Base-by-base conservation (phyloP, 1,140 invertebrate genomes). In the Drepana arcuata region DNA sequence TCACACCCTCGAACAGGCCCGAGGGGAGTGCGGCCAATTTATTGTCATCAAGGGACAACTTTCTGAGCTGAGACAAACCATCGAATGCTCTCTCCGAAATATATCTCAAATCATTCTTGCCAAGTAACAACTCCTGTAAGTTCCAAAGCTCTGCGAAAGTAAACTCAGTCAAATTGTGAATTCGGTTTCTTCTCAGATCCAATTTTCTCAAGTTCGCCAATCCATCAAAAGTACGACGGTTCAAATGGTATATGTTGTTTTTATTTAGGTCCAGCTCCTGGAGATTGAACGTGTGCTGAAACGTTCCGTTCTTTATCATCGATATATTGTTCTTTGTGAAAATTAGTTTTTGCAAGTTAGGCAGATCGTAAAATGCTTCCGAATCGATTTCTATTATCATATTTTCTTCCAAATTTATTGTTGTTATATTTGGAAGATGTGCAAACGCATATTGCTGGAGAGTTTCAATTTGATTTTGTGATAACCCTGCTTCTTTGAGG, bases 91-190 rank as follows among this genome's bases (percentile, higher is more conserved):
- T 86, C 23, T 89, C 88, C 5, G 88, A 88, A 33, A 94, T 88
- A 48, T 86, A 86, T 63, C 86, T 75, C 48, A 83, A 56, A 25
- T 86, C 82, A 75, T 94, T 94, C 46, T 88, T 87, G 42, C 90
- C 90, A 41, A 95, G 68, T 25, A 91, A 84, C 34, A 95, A 77
- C 39, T 92, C 90, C 41, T 87, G 83, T 3, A 95, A 64, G 55
- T 73, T 88, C 88, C 60, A 88, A 59, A 93, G 79, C 56, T 94
- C 91, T 0, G 88, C 85, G 67, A 95, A 95, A 2, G 88, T 90
- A 25, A 87, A 85, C 15, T 92, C 90, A 1, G 89, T 90, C 36
- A 94, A 84, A 61, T 90, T 90, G 15, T 87, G 86, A 37, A 94
- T 86, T 33, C 84, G 73, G 64, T 94, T 94, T n/a, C 81, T 80